Evolutionary conservation across 1,140 invertebrate genomes (phyloP), one percentile per base, ranked within the genome.

Genomic region (Drosophila pallidifrons): DNA sequence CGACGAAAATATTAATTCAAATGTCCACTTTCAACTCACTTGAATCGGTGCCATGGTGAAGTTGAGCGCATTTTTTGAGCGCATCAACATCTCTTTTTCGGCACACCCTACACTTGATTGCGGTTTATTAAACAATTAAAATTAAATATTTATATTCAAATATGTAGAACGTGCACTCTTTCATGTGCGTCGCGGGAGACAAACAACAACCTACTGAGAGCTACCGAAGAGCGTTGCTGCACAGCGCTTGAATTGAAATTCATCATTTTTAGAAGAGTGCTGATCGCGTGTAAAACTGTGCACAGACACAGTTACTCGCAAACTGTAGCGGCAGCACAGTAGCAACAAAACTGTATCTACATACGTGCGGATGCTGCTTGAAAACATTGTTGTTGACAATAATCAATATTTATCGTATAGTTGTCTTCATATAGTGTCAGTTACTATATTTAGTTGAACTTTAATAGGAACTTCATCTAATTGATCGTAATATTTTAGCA

Each of bases 131-230:
- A 45, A 54, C 13, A 51, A 66, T 67, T 64, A 64, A 63, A 64
- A 60, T 60, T 73, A 52, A 74, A 67, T 66, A 30, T 55, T 45
- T 43, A 7, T 35, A 49, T 45, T 70, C 20, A 25, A 51, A 41
- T 3, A 25, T 25, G 3, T 20, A 65, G 11, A 63, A 15, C 20
- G 13, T 58, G 10, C 28, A 30, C 35, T 28, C 54, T 38, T 60
- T 13, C 57, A 61, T 61, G 57, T 68, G 57, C 65, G 65, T 30
- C 32, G 71, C 57, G 57, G 65, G 11, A 69, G 65, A 55, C 65
- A 30, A 32, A 54, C 65, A 11, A 5, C 25, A 7, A 41, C 3
- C 41, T 41, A 74, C 71, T 74, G 43, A 74, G 47, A 55, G 54
- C 43, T 15, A 49, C 43, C 30, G n/a, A 57, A 46, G 20, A 45